Evolutionary conservation across 1,140 invertebrate genomes (phyloP), one percentile per base, ranked within the genome.

Genomic region (Lordiphosa collinella): DNA sequence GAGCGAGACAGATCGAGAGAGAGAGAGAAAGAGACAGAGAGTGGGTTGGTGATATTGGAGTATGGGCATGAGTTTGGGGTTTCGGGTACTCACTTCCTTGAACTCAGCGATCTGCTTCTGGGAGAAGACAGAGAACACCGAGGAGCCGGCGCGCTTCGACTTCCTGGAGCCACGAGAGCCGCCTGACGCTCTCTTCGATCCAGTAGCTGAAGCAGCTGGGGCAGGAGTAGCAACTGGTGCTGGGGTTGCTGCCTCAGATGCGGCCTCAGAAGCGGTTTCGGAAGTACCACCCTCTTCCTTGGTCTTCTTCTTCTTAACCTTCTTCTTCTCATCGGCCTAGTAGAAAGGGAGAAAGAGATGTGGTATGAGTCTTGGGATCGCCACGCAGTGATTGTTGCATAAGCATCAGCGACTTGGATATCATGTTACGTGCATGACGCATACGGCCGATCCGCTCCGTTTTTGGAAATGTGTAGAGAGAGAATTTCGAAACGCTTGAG

Each of bases 111-210:
- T 95, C 92, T 98, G 96, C 91, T 94, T 94, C 91, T 97, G 96
- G 56, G 94, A 94, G 93, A 98, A 98, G 94, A 96, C 96, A 86
- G 96, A 96, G 92, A 98, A 98, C 84, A 98, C 96, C 92, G 96
- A 97, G 90, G 95, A 96, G 68, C 96, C 96, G 86, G 94, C 93
- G 76, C 96, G 92, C 91, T 96, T 96, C 57, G 94, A 94, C 91
- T 93, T 93, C 87, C 92, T 92, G 49, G 93, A 94, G 55, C 93
- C 93, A 62, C 92, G 92, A 38, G 92, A 91, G 40, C 91, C 91
- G 73, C 90, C 90, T 66, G 88, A 89, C 74, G 91, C 92, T 91
- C 85, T 91, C 90, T 65, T 92, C 91, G 78, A 91, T 90, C 90
- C 91, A 90, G 90, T 91, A 89, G 89, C 90, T 78, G 89, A 91